Evolutionary conservation across 2,888 invertebrate genomes (phyloP), one percentile per base, ranked within the genome.

Genomic region (Lasioglossum lativentre): DNA sequence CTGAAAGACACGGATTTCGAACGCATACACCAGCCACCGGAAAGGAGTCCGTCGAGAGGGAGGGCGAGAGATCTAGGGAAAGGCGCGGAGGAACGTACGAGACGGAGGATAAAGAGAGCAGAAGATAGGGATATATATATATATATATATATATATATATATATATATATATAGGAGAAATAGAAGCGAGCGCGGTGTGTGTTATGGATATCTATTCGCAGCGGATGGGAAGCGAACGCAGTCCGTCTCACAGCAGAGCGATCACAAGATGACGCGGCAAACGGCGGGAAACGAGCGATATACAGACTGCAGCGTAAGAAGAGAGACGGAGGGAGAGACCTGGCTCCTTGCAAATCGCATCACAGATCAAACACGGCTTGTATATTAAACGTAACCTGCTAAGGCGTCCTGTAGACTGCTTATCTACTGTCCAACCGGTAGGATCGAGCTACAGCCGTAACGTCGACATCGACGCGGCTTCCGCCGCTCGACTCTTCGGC

Each of bases 341-440:
- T 38, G 78, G 74, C 92, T 94, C 92, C 93, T 94, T 93, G 93
- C 93, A 94, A 94, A 95, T 95, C 94, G 94, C 94, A 93, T 94
- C 94, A 93, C 92, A 94, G 95, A 95, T 95, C 95, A 95, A 95
- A 95, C 94, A 93, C 91, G 91, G 91, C 92, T 94, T 94, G 93
- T 94, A 94, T 94, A 95, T 95, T 95, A 94, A 94, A 94, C 93
- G 93, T 90, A 92, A 93, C 92, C 91, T 88, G 89, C 88, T 91
- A 81, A 90, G 90, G 90, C 89, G 77, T 86, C 82, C 79, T 34
- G 83, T 78, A 78, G 89, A 89, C 90, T 91, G 91, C 90, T 91
- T 91, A 91, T 92, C 91, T 92, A 92, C 91, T 90, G 89, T 90
- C 89, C 91, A 88, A 87, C 75, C 70, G 42, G 63, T 40, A 78